phyloP scores from a whole-genome alignment of 1,140 invertebrate genomes.

The Diabrotica virgifera region DNA sequence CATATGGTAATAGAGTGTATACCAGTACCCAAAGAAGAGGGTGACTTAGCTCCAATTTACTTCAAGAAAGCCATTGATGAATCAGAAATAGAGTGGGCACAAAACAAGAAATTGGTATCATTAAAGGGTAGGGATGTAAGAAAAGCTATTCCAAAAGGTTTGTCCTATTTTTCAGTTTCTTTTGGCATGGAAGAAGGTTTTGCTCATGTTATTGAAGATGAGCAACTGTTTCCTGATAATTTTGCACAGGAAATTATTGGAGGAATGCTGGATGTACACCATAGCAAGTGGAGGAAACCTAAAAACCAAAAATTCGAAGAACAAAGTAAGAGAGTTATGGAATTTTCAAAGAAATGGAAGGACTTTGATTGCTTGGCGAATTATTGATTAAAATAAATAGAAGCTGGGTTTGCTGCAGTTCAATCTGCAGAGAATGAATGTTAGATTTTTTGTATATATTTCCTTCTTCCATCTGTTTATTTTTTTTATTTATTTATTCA shows the following conservation, averaged over 20 bases:
- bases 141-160: slow-evolving; percentile 83
- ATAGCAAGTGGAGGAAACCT: slow-evolving; percentile 79
- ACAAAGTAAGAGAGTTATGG: slow-evolving; percentile 64
- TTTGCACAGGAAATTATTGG: slow-evolving; percentile 96
- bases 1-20: slow-evolving; percentile 90
- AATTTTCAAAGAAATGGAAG: slow-evolving; percentile 66
- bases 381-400: background rate
- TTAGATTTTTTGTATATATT: no score
- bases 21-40: slow-evolving; percentile 76
- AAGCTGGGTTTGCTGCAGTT: no score
- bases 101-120: slow-evolving; percentile 93
- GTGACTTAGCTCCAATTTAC: slow-evolving; percentile 87
- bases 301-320: slow-evolving; percentile 68
- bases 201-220: slow-evolving; percentile 96
- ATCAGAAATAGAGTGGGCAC: slow-evolving; percentile 91
- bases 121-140: slow-evolving; percentile 70
- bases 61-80: slow-evolving; percentile 97
- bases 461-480: no score
- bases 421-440: no score
- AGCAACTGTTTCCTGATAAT: slow-evolving; percentile 78
- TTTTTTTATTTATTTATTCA: no score
- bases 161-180: slow-evolving; percentile 91
- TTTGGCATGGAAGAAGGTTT: slow-evolving; percentile 89
- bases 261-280: slow-evolving; percentile 88
- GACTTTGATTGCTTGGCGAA: slow-evolving; percentile 21